Evolutionary conservation across 2,888 invertebrate genomes (phyloP).

Genomic region (Thyatira batis): DNA sequence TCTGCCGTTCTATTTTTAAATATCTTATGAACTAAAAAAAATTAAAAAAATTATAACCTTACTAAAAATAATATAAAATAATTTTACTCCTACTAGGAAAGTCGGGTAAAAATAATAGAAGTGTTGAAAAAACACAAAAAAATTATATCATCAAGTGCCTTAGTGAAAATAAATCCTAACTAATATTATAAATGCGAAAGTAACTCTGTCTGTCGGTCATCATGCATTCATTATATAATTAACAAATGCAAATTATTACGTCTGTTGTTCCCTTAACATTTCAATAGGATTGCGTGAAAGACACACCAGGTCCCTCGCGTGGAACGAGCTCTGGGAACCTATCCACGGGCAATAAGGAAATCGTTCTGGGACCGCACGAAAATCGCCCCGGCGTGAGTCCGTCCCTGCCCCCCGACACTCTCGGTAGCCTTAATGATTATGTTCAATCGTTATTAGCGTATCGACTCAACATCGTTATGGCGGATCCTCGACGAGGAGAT

Average conservation of each 20-base stretch:
- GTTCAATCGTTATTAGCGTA: constrained; percentile 46
- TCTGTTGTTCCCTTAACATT: neutral
- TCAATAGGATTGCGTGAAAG: constrained; percentile 33
- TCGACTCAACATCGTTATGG: constrained; percentile 23
- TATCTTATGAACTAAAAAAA: no score
- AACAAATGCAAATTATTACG: neutral
- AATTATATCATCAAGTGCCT: no score
- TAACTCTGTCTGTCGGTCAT: no score
- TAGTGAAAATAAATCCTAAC: no score
- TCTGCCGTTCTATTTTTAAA: no score
- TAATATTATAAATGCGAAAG: no score
- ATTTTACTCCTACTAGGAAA: no score
- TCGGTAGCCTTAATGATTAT: constrained; percentile 60
- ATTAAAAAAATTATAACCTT: no score
- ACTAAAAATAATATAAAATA: no score
- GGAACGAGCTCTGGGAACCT: constrained; percentile 63
- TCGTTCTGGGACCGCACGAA: constrained; percentile 65
- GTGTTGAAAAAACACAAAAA: no score
- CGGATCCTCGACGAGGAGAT: constrained; percentile 23
- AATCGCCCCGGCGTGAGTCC: constrained; percentile 66
- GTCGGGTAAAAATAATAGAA: no score
- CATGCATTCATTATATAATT: no score
- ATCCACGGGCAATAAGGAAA: constrained; percentile 72
- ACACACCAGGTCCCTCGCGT: constrained; percentile 50
- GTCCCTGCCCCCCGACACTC: constrained; percentile 15